A percentile compares a stretch with the other conserved stretches of the same genome.
These are phyloP conservation scores for Heliconius hortense DNA, from an alignment of 2,888 invertebrate species.

Conservation along the genomic window DNA sequence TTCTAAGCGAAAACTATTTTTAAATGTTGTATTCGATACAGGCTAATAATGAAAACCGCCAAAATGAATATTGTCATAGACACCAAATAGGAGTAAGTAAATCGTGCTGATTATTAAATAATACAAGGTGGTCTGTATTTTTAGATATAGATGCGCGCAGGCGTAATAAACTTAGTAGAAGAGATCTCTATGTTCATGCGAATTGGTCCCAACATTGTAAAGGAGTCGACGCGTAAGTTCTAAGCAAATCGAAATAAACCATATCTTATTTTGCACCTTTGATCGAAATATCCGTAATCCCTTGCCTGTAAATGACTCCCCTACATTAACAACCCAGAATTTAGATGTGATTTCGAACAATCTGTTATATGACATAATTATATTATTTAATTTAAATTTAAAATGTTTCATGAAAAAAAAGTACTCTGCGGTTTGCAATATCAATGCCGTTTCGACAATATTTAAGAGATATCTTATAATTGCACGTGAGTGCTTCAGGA, in stretches of 20 bases:
- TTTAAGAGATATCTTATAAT: background rate
- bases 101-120: constrained; percentile 14
- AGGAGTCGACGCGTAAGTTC: constrained; percentile 53
- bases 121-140: background rate
- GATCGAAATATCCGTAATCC: background rate
- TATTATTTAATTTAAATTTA: background rate
- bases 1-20: constrained; percentile 1
- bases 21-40: constrained; percentile 13
- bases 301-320: constrained; percentile 33
- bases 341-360: background rate
- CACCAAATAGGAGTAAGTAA: constrained; percentile 28
- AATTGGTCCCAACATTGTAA: constrained; percentile 75
- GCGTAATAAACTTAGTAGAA: constrained; percentile 49
- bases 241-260: background rate
- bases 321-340: constrained; percentile 38
- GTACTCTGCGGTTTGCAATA: constrained; percentile 20
- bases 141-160: constrained; percentile 32
- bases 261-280: constrained; percentile 6
- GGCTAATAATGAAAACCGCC: constrained; percentile 25
- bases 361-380: background rate
- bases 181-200: constrained; percentile 47
- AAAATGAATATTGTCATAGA: constrained; percentile 29
- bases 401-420: background rate
- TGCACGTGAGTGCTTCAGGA: constrained; percentile 6
- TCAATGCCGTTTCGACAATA: background rate